A percentile compares a stretch with the other conserved stretches of the same genome.
These are phyloP conservation scores for Odontothrips loti DNA, from an alignment of 2,888 invertebrate genomes.

Conservation along the genomic window DNA sequence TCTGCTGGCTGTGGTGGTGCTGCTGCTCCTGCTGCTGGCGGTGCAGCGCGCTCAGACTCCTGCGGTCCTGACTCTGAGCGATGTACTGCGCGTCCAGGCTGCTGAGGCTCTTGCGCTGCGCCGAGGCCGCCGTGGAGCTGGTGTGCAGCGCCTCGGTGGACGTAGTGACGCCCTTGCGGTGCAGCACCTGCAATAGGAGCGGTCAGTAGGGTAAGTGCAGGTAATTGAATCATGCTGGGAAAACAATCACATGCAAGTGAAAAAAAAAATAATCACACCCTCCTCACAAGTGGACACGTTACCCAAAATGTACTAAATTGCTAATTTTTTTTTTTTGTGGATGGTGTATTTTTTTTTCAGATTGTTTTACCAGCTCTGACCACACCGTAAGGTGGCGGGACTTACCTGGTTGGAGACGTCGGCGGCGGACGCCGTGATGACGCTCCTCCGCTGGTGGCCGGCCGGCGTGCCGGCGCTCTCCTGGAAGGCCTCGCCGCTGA, in stretches of 20 bases:
- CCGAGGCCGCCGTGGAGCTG: constrained; percentile 64
- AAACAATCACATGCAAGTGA: no score
- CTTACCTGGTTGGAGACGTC: constrained; percentile 69
- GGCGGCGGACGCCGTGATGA: constrained; percentile 65
- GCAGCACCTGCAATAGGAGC: no score
- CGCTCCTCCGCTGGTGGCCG: constrained; percentile 66
- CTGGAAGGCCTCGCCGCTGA: constrained; percentile 42
- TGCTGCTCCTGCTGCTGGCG: constrained; percentile 51
- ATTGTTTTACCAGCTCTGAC: no score
- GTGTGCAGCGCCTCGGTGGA: constrained; percentile 70
- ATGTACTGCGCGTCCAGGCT: constrained; percentile 69
- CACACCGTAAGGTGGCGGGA: no score
- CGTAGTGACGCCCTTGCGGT: constrained; percentile 65
- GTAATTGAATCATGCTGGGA: no score
- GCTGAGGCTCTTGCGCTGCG: constrained; percentile 74
- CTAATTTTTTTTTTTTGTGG: no score
- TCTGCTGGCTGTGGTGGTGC: constrained; percentile 33
- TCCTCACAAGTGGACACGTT: no score
- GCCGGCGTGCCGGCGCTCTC: constrained; percentile 33
- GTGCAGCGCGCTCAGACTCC: constrained; percentile 75
- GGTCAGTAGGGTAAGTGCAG: no score
- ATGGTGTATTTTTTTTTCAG: no score
- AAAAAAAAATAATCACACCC: no score
- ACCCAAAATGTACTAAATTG: no score
- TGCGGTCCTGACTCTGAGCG: constrained; percentile 65